A percentile compares a stretch with the other conserved stretches of the same genome.
Evolutionary conservation across 2,797 vertebrate genomes (phyloP).

Genomic region (Acridotheres tristis): DNA sequence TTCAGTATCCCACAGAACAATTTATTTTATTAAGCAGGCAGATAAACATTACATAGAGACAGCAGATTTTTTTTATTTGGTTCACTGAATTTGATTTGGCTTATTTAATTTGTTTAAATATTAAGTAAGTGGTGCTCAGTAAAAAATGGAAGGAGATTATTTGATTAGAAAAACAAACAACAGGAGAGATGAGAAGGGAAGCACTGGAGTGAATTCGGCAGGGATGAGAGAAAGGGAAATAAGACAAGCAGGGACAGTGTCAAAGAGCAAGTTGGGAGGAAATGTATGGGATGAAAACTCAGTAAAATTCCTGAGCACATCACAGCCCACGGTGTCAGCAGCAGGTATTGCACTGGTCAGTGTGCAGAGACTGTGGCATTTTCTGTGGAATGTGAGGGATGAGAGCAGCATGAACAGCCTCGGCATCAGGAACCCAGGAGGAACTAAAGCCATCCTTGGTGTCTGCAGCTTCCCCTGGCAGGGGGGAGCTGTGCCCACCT

Average conservation of each 20-base stretch:
- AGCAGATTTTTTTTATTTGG: neutral
- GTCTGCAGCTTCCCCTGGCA: neutral
- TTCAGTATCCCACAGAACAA: neutral
- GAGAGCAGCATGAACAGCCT: neutral
- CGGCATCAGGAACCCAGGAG: neutral
- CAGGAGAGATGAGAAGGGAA: neutral
- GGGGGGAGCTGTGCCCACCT: neutral
- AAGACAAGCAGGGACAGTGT: neutral
- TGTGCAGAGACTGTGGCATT: neutral
- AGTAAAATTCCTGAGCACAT: neutral
- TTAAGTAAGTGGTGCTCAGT: neutral
- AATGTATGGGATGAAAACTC: neutral
- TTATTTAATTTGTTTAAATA: slow-evolving; percentile 15
- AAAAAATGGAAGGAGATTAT: neutral
- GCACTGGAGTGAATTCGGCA: neutral
- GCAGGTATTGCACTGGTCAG: neutral
- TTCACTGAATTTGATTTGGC: neutral
- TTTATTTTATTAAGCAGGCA: neutral
- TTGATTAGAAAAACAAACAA: neutral
- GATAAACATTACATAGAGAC: neutral
- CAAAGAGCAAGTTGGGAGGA: neutral
- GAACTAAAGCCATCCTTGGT: neutral
- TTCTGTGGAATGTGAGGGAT: neutral
- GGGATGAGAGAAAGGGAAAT: neutral
- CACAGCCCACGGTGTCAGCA: neutral